These are phyloP conservation scores for Oreocharis arfaki DNA, from an alignment of 2,113 vertebrate species.

Conservation along the genomic window DNA sequence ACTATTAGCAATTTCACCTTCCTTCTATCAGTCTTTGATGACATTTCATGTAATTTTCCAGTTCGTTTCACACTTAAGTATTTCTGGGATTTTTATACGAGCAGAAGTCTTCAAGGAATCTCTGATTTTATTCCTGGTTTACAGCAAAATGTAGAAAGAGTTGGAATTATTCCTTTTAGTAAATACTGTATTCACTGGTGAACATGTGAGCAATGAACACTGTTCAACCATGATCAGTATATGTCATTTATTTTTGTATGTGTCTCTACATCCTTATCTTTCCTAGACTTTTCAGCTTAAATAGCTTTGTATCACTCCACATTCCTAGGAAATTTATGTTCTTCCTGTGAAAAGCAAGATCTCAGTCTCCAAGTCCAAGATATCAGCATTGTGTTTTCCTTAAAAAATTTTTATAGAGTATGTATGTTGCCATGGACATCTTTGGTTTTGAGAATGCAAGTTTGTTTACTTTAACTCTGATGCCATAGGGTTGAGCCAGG, in stretches of 20 bases:
- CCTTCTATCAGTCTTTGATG: background rate
- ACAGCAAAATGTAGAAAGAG: background rate
- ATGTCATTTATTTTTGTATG: background rate
- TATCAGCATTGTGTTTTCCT: background rate
- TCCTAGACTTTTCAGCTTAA: background rate
- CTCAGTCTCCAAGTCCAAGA: background rate
- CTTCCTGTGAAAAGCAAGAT: background rate
- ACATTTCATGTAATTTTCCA: background rate
- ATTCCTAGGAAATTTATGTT: background rate
- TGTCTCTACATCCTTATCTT: background rate
- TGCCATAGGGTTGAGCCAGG: background rate
- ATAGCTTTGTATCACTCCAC: background rate
- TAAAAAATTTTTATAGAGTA: background rate
- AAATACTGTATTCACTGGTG: background rate
- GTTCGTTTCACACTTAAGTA: background rate
- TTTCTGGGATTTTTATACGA: background rate
- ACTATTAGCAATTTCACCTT: background rate
- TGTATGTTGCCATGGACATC: background rate
- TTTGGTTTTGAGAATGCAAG: background rate
- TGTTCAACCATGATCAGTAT: background rate
- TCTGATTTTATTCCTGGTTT: background rate
- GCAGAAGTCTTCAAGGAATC: background rate
- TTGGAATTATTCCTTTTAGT: background rate
- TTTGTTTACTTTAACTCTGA: background rate
- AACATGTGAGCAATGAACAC: background rate